phyloP scores from a whole-genome alignment of 2,888 invertebrate species.

The Andrena dorsata region DNA sequence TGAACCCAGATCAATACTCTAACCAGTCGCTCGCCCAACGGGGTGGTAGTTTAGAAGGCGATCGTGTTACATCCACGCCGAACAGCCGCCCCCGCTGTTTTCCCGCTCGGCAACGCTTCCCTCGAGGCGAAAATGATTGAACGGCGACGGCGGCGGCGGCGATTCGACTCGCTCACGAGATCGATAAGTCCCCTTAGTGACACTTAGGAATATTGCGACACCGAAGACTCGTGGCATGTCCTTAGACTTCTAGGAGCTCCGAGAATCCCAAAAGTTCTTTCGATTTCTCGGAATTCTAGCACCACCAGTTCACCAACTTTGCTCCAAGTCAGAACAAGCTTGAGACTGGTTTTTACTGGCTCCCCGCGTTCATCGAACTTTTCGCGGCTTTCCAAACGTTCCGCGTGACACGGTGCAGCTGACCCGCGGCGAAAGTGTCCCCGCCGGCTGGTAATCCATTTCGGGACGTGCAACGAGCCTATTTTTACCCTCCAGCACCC shows the following conservation, averaged over 20 bases:
- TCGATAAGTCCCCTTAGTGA: background rate
- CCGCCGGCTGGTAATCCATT: slow-evolving; percentile 1
- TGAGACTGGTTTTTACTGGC: background rate
- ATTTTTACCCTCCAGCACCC: slow-evolving; percentile 9
- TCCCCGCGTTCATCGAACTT: background rate
- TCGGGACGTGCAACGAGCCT: background rate
- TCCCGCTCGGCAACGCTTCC: slow-evolving; percentile 11
- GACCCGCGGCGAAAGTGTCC: slow-evolving; percentile 39
- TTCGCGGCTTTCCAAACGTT: slow-evolving; percentile 15
- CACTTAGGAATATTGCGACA: background rate
- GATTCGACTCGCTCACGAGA: background rate
- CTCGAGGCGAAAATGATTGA: background rate
- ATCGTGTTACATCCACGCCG: slow-evolving; percentile 19
- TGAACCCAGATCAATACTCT: slow-evolving; percentile 61
- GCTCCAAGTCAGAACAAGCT: background rate
- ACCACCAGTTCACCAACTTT: background rate
- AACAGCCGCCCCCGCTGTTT: slow-evolving; percentile 31
- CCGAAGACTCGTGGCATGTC: too few relatives aligned
- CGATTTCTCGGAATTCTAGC: background rate
- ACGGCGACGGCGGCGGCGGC: too few relatives aligned
- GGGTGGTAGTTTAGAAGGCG: slow-evolving; percentile 30
- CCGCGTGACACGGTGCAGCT: background rate
- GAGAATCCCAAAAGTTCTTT: background rate
- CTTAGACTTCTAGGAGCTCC: background rate
- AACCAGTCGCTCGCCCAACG: slow-evolving; percentile 22